A percentile compares a stretch with the other conserved stretches of the same genome.
Conservation (phyloP, 2,113 vertebrate genomes). For the Athene noctua region DNA sequence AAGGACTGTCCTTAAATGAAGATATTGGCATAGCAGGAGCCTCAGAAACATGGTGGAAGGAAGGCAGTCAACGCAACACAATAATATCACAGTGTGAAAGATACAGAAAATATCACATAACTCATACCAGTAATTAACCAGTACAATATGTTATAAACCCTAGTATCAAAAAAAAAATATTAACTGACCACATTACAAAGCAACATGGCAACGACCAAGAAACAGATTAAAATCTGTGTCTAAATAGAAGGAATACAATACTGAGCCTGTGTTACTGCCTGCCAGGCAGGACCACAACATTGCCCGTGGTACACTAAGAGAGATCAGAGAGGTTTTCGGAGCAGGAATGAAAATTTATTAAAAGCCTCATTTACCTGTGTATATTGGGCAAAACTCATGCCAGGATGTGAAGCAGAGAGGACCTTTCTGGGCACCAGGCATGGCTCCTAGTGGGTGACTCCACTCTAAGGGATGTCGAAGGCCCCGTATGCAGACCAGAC, state of each 20-base stretch:
- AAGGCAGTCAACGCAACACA: not conserved
- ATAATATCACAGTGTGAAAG: not conserved
- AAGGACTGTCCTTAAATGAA: not conserved
- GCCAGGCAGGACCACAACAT: not conserved
- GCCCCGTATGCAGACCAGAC: too few relatives aligned
- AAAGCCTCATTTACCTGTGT: not conserved
- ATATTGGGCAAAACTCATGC: not conserved
- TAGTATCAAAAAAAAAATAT: not conserved
- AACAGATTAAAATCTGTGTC: not conserved
- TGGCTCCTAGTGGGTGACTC: too few relatives aligned
- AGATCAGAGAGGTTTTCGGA: not conserved
- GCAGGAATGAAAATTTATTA: not conserved
- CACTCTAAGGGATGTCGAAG: too few relatives aligned
- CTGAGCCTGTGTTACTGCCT: not conserved
- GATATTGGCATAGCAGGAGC: not conserved
- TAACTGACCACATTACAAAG: not conserved
- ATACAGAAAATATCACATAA: not conserved
- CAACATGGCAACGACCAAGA: not conserved
- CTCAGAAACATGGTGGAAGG: not conserved
- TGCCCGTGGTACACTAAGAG: not conserved
- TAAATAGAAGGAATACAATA: not conserved
- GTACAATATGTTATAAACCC: not conserved
- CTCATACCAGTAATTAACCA: fast-evolving
- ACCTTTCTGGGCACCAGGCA: not conserved
- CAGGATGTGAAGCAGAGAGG: not conserved